phyloP scores from a whole-genome alignment of 2,888 invertebrate genomes.

The Mythimna ferrago region DNA sequence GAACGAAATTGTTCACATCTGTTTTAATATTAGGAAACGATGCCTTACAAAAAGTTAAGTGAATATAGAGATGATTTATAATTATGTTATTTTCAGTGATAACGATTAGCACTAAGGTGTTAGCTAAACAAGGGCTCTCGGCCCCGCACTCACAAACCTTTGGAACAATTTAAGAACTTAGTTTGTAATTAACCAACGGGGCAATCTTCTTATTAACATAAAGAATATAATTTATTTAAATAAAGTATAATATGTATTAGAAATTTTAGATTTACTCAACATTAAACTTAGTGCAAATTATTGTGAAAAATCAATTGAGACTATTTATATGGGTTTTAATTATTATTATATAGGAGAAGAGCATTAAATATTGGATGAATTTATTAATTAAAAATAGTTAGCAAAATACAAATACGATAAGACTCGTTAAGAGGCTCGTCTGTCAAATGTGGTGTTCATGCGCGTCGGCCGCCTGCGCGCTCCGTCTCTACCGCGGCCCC shows the following conservation, averaged over 20 bases:
- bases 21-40: constrained; percentile 89
- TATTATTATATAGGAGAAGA: constrained; percentile 89
- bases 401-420: constrained; percentile 91
- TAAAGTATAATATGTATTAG: constrained; percentile 90
- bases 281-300: constrained; percentile 91
- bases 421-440: constrained; percentile 89
- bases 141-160: constrained; percentile 83
- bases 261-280: constrained; percentile 91
- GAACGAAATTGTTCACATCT: constrained; percentile 83
- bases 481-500: constrained; percentile 54
- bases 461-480: constrained; percentile 65
- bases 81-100: constrained; percentile 89
- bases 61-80: constrained; percentile 89
- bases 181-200: constrained; percentile 89
- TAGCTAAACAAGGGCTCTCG: constrained; percentile 75
- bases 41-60: constrained; percentile 89
- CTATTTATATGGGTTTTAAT: constrained; percentile 91
- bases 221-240: constrained; percentile 90
- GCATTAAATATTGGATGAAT: constrained; percentile 90
- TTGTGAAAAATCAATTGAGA: constrained; percentile 90
- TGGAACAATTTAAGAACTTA: constrained; percentile 90
- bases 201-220: constrained; percentile 90
- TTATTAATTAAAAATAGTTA: constrained; percentile 91
- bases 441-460: constrained; percentile 82
- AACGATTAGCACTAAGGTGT: constrained; percentile 85